Percentiles rank a stretch among this genome's conserved stretches.
Conservation (phyloP, 2,113 vertebrate genomes). For the Butorides virescens region DNA sequence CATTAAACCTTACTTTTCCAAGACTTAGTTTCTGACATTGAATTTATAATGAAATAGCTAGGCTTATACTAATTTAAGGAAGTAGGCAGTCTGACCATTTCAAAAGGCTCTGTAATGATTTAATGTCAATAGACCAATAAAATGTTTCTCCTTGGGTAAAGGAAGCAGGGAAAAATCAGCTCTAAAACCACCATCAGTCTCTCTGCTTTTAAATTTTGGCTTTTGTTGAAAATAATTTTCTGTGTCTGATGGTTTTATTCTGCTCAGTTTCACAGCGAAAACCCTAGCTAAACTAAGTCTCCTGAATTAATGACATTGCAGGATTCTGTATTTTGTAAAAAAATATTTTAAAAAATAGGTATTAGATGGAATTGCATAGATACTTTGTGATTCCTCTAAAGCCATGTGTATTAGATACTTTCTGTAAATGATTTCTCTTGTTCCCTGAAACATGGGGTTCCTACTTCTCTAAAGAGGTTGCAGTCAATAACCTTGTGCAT, state of each 20-base stretch:
- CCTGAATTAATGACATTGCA: too few relatives aligned
- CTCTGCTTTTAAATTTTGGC: background rate
- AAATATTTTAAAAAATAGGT: background rate
- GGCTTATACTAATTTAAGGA: background rate
- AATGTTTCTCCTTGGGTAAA: background rate
- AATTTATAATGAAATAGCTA: background rate
- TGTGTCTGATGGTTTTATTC: background rate
- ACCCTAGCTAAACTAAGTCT: background rate
- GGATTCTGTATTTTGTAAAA: background rate
- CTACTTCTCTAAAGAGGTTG: background rate
- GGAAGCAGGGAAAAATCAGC: background rate
- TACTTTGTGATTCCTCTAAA: background rate
- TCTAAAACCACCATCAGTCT: background rate
- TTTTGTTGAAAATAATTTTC: background rate
- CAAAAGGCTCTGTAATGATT: background rate
- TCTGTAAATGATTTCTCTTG: background rate
- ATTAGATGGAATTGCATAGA: background rate
- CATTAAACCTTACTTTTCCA: background rate
- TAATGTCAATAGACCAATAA: background rate
- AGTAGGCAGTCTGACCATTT: background rate
- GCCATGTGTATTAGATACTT: background rate
- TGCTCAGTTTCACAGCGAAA: background rate
- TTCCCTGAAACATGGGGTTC: background rate
- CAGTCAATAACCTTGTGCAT: background rate
- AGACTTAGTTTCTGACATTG: background rate